phyloP scores from a whole-genome alignment of 1,140 invertebrate genomes.

The Lepidurus packardi region DNA sequence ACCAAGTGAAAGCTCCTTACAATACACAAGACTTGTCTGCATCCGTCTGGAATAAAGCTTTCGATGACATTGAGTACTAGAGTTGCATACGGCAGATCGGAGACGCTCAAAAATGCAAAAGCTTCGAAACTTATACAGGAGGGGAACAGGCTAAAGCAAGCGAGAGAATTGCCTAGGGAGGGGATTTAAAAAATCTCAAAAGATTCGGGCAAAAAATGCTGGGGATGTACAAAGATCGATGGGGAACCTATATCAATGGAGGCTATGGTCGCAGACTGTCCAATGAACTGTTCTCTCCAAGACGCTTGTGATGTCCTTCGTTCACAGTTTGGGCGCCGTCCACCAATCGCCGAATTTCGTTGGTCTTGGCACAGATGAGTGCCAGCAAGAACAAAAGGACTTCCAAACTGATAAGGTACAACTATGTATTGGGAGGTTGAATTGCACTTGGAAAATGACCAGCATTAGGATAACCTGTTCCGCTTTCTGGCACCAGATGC shows the following conservation, averaged over 20 bases:
- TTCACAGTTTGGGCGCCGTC: not conserved
- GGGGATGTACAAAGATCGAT: conserved; percentile 9
- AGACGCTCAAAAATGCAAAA: conserved; percentile 2
- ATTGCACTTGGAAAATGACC: no score
- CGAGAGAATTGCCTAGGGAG: not conserved
- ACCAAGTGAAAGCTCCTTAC: not conserved
- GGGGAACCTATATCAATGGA: not conserved
- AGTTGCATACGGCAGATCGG: not conserved
- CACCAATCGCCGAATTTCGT: conserved; percentile 1
- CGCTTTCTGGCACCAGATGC: not conserved
- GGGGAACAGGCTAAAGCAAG: not conserved
- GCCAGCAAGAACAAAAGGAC: not conserved
- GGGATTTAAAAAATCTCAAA: no score
- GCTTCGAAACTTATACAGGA: not conserved
- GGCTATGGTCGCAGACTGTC: not conserved
- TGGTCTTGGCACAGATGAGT: not conserved
- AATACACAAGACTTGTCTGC: not conserved
- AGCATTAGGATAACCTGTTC: no score
- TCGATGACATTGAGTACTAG: not conserved
- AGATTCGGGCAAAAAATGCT: not conserved
- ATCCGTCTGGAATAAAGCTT: not conserved
- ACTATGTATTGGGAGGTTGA: no score
- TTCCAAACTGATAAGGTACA: not conserved
- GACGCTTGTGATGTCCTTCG: not conserved
- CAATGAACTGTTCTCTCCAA: not conserved